Percentiles rank a stretch among this genome's conserved stretches.
These are phyloP conservation scores for Paratrypauchen microcephalus DNA, from an alignment of 2,797 vertebrate genomes.

Conservation along the genomic window DNA sequence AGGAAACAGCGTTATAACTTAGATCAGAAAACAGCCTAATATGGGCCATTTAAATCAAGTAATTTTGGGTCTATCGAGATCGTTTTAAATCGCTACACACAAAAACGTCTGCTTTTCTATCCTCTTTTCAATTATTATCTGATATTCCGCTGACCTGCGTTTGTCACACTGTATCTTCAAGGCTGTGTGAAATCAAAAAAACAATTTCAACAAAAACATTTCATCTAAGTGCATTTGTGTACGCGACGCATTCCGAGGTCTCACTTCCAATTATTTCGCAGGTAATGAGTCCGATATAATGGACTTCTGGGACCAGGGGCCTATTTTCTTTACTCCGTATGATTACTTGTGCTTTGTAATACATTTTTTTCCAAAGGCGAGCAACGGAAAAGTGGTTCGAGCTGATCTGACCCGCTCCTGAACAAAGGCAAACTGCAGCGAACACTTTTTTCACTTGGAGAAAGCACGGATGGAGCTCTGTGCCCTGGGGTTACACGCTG, in stretches of 20 bases:
- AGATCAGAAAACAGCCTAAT: no score
- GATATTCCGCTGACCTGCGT: not conserved
- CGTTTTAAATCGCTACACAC: not conserved
- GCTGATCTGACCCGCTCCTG: conserved; percentile 21
- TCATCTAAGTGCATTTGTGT: not conserved
- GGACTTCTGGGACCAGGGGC: conserved; percentile 24
- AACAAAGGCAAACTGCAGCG: conserved; percentile 34
- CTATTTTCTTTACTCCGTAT: conserved; percentile 28
- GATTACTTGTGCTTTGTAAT: conserved; percentile 34
- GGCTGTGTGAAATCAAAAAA: not conserved
- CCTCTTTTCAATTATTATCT: not conserved
- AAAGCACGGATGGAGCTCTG: conserved; percentile 16
- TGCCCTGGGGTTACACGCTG: conserved; percentile 30
- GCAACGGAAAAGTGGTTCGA: conserved; percentile 33
- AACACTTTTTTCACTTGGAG: conserved; percentile 45
- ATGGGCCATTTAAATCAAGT: no score
- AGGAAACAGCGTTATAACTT: no score
- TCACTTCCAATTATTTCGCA: conserved; percentile 38
- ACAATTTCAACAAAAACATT: not conserved
- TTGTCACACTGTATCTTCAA: not conserved
- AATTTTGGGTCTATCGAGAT: no score
- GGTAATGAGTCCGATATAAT: conserved; percentile 35
- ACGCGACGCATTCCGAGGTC: conserved; percentile 17
- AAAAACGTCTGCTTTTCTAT: not conserved
- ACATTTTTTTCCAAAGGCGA: conserved; percentile 26